These are phyloP conservation scores for Drosophila algonquin DNA, from an alignment of 2,888 invertebrate genomes.

Conservation along the genomic window DNA sequence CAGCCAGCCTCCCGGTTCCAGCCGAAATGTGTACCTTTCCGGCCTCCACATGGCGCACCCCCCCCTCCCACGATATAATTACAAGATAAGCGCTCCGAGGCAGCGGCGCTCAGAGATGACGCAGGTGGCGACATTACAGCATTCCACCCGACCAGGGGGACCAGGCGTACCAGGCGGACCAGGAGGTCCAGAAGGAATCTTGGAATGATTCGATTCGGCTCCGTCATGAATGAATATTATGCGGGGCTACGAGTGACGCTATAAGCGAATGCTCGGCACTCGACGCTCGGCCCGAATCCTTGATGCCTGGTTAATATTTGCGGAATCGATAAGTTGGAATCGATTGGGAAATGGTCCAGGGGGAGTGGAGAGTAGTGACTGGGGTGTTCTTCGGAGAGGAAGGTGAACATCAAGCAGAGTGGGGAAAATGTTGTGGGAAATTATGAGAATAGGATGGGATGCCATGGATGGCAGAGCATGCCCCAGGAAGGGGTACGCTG, in stretches of 20 bases:
- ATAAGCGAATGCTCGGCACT: slow-evolving; percentile 5
- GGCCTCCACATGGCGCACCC: slow-evolving; percentile 5
- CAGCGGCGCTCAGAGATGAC: slow-evolving; percentile 64
- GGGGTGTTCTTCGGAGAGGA: slow-evolving; percentile 2
- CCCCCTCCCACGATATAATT: slow-evolving; percentile 59
- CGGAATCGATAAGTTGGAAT: slow-evolving; percentile 43
- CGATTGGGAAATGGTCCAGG: slow-evolving; percentile 28
- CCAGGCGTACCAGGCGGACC: background rate
- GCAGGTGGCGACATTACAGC: slow-evolving; percentile 45
- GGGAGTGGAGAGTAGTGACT: background rate
- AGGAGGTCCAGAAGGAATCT: background rate
- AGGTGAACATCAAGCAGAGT: background rate
- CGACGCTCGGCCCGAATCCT: slow-evolving; percentile 18
- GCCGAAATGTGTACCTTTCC: slow-evolving; percentile 16
- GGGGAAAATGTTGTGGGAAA: background rate
- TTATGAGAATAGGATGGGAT: slow-evolving; percentile 8
- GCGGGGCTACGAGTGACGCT: slow-evolving; percentile 7
- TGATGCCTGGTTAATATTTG: slow-evolving; percentile 48
- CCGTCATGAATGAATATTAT: slow-evolving; percentile 33
- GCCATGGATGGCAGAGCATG: background rate
- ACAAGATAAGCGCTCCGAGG: slow-evolving; percentile 69
- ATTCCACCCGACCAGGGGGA: background rate
- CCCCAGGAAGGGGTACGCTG: background rate
- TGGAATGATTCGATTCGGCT: background rate
- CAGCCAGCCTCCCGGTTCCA: background rate